These are phyloP conservation scores for Dryococelus australis DNA, from an alignment of 2,888 invertebrate species.

Conservation along the genomic window DNA sequence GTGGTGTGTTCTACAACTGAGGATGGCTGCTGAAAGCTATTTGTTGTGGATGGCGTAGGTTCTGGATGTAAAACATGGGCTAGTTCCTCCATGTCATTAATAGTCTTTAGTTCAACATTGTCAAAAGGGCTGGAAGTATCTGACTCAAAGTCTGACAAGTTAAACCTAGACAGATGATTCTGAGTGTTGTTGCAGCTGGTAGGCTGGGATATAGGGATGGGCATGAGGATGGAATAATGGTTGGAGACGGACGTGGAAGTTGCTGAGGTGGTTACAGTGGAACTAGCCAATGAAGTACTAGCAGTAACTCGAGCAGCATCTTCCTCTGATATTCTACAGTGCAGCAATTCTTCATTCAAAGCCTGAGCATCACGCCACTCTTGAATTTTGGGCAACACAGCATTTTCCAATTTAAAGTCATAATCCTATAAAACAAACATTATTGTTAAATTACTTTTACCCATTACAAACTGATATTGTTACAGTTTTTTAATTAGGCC, in stretches of 20 bases:
- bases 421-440: slow-evolving; percentile 58
- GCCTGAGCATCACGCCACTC: slow-evolving; percentile 71
- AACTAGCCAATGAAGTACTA: not conserved
- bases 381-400: slow-evolving; percentile 73
- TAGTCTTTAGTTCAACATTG: slow-evolving; percentile 89
- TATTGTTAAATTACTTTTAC: not conserved
- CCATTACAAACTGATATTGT: no score
- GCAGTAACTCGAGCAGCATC: not conserved
- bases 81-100: slow-evolving; percentile 90
- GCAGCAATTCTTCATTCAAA: slow-evolving; percentile 58
- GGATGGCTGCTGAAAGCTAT: not conserved
- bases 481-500: no score
- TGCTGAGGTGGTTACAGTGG: slow-evolving; percentile 5
- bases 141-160: slow-evolving; percentile 84
- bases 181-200: slow-evolving; percentile 21
- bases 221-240: slow-evolving; percentile 44
- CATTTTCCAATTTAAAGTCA: slow-evolving; percentile 77
- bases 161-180: slow-evolving; percentile 51
- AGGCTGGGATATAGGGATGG: slow-evolving; percentile 42
- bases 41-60: not conserved
- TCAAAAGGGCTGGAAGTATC: slow-evolving; percentile 94
- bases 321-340: slow-evolving; percentile 28
- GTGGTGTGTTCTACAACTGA: not conserved
- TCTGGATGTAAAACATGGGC: slow-evolving; percentile 71
- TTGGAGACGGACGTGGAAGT: slow-evolving; percentile 6